Evolutionary conservation across 2,797 vertebrate species (phyloP).

Genomic region (Lepus oiostolus): DNA sequence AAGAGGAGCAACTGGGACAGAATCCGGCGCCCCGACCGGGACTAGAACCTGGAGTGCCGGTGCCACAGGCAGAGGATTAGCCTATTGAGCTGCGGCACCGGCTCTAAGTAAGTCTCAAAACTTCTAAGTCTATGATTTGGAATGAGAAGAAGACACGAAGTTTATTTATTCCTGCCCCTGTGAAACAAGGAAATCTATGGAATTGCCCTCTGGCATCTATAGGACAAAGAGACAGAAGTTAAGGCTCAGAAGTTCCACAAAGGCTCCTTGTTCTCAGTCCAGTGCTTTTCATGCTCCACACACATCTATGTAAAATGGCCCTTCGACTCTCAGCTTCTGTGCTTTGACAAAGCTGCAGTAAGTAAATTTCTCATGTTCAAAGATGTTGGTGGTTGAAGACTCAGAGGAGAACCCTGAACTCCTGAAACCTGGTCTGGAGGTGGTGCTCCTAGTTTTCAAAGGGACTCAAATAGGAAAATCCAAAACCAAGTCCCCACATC

Average conservation of each 20-base stretch:
- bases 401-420: neutral
- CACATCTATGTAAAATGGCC: neutral
- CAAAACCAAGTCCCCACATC: neutral
- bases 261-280: neutral
- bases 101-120: neutral
- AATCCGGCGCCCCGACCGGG: no score
- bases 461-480: neutral
- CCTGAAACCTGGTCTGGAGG: neutral
- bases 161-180: neutral
- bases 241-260: neutral
- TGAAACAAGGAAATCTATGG: no score
- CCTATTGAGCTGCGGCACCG: no score
- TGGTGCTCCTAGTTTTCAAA: neutral
- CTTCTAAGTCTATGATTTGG: neutral
- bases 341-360: neutral
- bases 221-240: neutral
- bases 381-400: neutral
- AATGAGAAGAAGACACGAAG: neutral
- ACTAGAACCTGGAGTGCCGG: no score
- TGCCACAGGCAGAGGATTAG: no score
- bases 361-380: neutral
- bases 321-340: neutral
- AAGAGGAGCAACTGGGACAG: no score
- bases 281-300: neutral
- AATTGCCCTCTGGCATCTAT: no score